A percentile compares a stretch with the other conserved stretches of the same genome.
phyloP scores from a whole-genome alignment of 2,888 invertebrate species.

The Macrophya annulata region DNA sequence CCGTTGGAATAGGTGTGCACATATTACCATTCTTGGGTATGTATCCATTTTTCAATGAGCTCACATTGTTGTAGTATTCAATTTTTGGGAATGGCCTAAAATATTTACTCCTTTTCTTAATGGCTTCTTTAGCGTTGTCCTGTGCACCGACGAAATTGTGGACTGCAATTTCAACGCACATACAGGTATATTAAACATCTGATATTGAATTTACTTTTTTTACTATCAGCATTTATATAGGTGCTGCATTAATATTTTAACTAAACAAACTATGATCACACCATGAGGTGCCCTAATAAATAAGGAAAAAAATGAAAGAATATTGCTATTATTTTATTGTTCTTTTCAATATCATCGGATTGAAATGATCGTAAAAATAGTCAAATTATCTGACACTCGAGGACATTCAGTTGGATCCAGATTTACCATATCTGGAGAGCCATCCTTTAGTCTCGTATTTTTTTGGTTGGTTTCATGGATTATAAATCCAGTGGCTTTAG shows the following conservation, averaged over 20 bases:
- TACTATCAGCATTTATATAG: not conserved
- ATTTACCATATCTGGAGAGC: not conserved
- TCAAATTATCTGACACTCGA: conserved; percentile 5
- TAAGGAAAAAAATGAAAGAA: not conserved
- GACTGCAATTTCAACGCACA: not conserved
- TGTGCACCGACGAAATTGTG: not conserved
- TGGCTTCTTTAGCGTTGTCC: not conserved
- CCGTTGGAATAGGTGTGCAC: not conserved
- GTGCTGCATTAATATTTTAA: not conserved
- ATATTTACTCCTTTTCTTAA: not conserved
- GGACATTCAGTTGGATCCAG: conserved; percentile 17
- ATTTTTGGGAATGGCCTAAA: conserved; percentile 2
- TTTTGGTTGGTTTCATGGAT: not conserved
- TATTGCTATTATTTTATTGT: not conserved
- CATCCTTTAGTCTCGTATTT: not conserved
- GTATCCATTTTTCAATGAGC: not conserved
- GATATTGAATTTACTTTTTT: not conserved
- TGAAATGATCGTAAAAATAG: not conserved
- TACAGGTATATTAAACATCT: not conserved
- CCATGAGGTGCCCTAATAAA: not conserved
- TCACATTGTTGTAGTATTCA: conserved; percentile 19
- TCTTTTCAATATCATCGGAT: not conserved
- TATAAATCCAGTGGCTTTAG: not conserved
- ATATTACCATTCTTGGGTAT: conserved; percentile 6
- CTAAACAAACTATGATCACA: not conserved